Percentiles rank a stretch among this genome's conserved stretches.
These are phyloP conservation scores for Acipenser oxyrinchus DNA, from an alignment of 2,797 vertebrate genomes.

Conservation along the genomic window DNA sequence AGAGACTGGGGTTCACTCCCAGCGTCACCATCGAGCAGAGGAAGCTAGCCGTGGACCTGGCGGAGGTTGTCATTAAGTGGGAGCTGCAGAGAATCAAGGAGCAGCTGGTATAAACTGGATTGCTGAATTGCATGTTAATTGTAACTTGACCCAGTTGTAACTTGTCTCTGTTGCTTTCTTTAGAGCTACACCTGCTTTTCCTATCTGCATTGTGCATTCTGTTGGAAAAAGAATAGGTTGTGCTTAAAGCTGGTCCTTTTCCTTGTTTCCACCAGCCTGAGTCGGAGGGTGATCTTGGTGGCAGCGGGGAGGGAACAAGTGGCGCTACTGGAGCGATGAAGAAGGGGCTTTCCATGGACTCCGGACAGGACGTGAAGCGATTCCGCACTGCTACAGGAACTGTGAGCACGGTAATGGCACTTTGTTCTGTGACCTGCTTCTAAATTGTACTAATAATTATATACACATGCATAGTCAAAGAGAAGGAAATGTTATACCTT, in stretches of 20 bases:
- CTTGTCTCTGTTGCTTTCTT: too few species aligned
- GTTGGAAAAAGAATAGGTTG: too few species aligned
- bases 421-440: not conserved
- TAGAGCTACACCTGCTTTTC: not conserved
- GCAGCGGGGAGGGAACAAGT: constrained; percentile 73
- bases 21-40: constrained; percentile 96
- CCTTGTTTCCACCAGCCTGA: constrained; percentile 66
- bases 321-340: constrained; percentile 71
- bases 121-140: too few species aligned
- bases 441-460: too few species aligned
- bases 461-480: too few species aligned
- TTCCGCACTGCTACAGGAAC: constrained; percentile 81
- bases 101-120: constrained; percentile 68
- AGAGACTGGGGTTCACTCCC: constrained; percentile 92
- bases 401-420: constrained; percentile 69
- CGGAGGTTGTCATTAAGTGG: constrained; percentile 98
- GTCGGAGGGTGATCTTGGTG: constrained; percentile 70
- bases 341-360: constrained; percentile 80
- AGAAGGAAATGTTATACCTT: too few species aligned
- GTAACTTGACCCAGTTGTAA: too few species aligned
- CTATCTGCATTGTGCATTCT: not conserved
- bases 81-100: constrained; percentile 95
- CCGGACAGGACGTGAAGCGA: constrained; percentile 86
- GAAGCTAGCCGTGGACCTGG: constrained; percentile 91
- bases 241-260: not conserved